Conservation (phyloP, 2,113 vertebrate species). For the Pachypanchax playfairii region DNA sequence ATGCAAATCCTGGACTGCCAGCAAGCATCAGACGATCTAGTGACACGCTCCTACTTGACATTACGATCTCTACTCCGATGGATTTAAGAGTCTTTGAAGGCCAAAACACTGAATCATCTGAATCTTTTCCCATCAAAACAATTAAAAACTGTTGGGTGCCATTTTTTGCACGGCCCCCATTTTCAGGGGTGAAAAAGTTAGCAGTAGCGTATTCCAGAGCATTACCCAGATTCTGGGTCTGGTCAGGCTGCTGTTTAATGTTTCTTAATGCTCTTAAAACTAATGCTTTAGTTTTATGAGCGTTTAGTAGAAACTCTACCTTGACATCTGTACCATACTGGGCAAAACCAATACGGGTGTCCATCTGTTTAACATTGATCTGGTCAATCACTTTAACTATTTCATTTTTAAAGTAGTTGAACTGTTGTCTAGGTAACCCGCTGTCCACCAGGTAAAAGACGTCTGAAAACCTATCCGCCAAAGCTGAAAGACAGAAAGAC, state of each 20-base stretch:
- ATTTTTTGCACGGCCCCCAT: slow-evolving; percentile 69
- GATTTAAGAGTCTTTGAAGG: slow-evolving; percentile 16
- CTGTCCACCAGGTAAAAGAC: slow-evolving; percentile 81
- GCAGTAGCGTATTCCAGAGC: slow-evolving; percentile 66
- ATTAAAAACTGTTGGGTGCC: slow-evolving; percentile 73
- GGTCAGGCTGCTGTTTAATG: slow-evolving; percentile 34
- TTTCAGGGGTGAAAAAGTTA: slow-evolving; percentile 63
- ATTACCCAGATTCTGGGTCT: slow-evolving; percentile 45
- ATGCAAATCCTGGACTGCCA: background rate
- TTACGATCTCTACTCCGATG: slow-evolving; percentile 63
- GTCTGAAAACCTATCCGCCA: slow-evolving; percentile 71
- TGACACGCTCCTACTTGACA: slow-evolving; percentile 53
- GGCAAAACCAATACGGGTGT: slow-evolving; percentile 77
- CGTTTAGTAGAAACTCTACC: slow-evolving; percentile 77
- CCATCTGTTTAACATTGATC: slow-evolving; percentile 63
- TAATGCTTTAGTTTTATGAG: slow-evolving; percentile 60
- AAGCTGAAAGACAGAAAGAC: slow-evolving; percentile 55
- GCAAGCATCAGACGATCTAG: accelerated
- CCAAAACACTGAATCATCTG: slow-evolving; percentile 40
- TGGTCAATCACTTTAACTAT: slow-evolving; percentile 52
- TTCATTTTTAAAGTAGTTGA: slow-evolving; percentile 28
- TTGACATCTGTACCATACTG: slow-evolving; percentile 65
- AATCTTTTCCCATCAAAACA: slow-evolving; percentile 71
- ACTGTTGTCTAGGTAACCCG: slow-evolving; percentile 38
- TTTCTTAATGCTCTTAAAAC: slow-evolving; percentile 31